Evolutionary conservation across 2,113 vertebrate species (phyloP).

Genomic region (Vicugna pacos): DNA sequence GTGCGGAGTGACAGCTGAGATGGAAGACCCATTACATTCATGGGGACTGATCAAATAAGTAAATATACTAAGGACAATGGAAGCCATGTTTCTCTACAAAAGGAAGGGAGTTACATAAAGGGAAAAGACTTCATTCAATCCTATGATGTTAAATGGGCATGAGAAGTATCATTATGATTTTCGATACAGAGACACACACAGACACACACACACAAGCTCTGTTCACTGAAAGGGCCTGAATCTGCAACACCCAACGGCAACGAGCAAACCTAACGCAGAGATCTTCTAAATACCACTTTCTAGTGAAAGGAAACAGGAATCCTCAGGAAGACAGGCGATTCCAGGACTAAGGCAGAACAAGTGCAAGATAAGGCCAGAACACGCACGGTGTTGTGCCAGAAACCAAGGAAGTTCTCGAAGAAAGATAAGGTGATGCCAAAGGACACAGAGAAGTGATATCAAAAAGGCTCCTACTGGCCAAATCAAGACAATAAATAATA

Average conservation of each 20-base stretch:
- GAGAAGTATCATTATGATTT: neutral
- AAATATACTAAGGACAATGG: neutral
- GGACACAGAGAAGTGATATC: neutral
- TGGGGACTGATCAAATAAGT: neutral
- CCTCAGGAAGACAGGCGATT: neutral
- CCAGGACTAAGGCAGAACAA: constrained; percentile 14
- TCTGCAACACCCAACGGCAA: neutral
- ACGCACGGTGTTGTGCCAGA: neutral
- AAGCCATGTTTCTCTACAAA: neutral
- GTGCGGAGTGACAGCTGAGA: neutral
- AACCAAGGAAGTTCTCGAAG: constrained; percentile 45
- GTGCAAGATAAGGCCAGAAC: constrained; percentile 11
- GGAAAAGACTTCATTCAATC: neutral
- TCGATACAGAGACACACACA: neutral
- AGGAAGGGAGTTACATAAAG: neutral
- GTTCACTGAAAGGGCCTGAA: neutral
- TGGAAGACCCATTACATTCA: neutral
- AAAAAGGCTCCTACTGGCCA: neutral
- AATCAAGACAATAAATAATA: neutral
- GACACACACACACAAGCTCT: neutral
- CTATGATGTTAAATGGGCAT: neutral
- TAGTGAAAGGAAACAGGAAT: constrained; percentile 19
- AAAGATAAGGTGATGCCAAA: neutral
- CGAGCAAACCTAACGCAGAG: neutral
- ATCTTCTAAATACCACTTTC: constrained; percentile 3